A percentile compares a stretch with the other conserved stretches of the same genome.
These are phyloP conservation scores for Notiomystis cincta DNA, from an alignment of 2,113 vertebrate genomes.

Conservation along the genomic window DNA sequence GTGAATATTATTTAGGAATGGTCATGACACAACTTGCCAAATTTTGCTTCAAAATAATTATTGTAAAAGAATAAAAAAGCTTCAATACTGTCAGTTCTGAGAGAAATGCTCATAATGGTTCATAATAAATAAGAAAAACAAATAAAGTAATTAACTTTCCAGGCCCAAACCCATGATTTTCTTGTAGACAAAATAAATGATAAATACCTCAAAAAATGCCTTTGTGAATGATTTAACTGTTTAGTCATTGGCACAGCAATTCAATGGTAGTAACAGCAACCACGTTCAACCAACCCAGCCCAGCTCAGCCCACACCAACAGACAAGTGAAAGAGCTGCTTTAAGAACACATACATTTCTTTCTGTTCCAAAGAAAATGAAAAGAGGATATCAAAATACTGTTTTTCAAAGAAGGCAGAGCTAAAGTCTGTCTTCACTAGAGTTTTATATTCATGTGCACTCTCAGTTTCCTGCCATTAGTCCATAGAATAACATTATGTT, in stretches of 20 bases:
- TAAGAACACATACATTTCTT: background rate
- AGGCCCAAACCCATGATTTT: background rate
- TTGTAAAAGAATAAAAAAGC: background rate
- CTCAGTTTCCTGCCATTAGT: background rate
- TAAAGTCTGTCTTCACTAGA: background rate
- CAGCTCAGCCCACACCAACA: background rate
- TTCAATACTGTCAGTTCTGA: background rate
- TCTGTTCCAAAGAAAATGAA: background rate
- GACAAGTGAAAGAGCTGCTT: background rate
- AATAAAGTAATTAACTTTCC: background rate
- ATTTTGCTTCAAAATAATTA: background rate
- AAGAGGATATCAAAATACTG: background rate
- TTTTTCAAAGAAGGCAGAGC: background rate
- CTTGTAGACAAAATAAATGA: background rate
- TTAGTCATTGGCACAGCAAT: background rate
- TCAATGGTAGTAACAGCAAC: background rate
- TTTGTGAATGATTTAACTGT: background rate
- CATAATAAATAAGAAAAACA: background rate
- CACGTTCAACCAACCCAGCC: background rate
- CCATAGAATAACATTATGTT: background rate
- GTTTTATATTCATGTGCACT: background rate
- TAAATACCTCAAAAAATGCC: background rate
- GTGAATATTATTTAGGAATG: conserved; percentile 4
- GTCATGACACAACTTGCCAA: background rate
- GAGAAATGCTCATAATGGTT: background rate